Base-by-base conservation (phyloP, 2,888 invertebrate species). In the Philonicus albiceps region DNA sequence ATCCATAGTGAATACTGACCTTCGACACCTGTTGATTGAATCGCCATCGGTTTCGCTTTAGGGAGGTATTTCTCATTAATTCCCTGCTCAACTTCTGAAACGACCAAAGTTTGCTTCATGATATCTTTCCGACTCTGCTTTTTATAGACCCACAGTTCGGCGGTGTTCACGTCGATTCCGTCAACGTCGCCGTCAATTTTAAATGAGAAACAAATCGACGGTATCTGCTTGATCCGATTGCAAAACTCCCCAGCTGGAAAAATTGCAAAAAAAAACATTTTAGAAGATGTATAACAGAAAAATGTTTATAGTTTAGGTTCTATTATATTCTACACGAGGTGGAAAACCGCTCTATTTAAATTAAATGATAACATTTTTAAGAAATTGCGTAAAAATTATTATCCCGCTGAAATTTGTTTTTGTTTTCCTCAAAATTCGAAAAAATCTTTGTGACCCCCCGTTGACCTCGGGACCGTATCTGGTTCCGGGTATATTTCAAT, bases 101-200 rank as follows among this genome's bases (percentile, higher is more conserved):
- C 94, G 31, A 96, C 95, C 90, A 96, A 95, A 0, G 96, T 96
- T 90, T 96, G 96, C 90, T 95, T 87, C 73, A 85, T 80, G 64
- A 91, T 89, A 7, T 88, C 88, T 1, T 87, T 85, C 2, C 87
- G 86, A 37, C 76, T 86, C n/a, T 43, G 40, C n/a, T 80, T 86
- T 92, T 96, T 96, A 91, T 96, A 96, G 86, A 97, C 95, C 96
- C 97, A 97, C 34, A 97, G 93, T 89, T 97, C 96, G 0, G 96
- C 97, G 1, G 95, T 95, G 64, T 95, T 96, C 8, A 96, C 95
- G 90, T 95, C 96, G 75, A 95, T 95, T 0, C 95, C 94, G 88
- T 95, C 94, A 83, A 96, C 94, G 89, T 96, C 96, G 11, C 94
- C 94, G 0, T 96, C 96, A 89, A 97, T 93, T 92, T 95, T 95